Base-by-base conservation (phyloP, 2,797 vertebrate genomes). In the Neosilurus hyrtlii region DNA sequence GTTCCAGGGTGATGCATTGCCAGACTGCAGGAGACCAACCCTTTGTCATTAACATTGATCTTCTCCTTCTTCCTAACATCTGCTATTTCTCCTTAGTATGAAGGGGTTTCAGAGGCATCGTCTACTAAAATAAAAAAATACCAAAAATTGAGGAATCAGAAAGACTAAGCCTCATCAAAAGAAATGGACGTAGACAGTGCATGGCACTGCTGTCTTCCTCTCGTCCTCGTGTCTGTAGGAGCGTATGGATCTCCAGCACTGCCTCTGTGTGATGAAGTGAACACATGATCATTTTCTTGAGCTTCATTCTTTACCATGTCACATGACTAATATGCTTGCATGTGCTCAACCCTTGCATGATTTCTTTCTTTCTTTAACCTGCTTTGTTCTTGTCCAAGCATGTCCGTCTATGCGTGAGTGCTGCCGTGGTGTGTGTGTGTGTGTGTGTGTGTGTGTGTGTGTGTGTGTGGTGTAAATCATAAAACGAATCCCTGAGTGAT, bases 51-150 rank as follows among this genome's bases (percentile, higher is more conserved):
- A 88, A 86, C 85, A 76, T 57, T 77, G 66, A 59, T 85, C 78
- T 84, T 83, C 75, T 76, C 70, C 68, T 67, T 66, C 83, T 83
- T 74, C 82, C 57, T 70, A 88, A 79, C 84, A 86, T 81, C 85
- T 83, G 79, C 84, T 84, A 82, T 86, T 85, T 84, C 52, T 43
- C 59, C 59, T 43, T 83, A 84, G 80, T 84, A 24, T 81, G 62
- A 43, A 81, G 52, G 57, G 61, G 3, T 35, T 57, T 70, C 35
- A 43, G 84, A 76, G 65, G 11, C 51, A 72, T 71, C 18, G 54
- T 71, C 26, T 37, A 35, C 65, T 57, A 43, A 57, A 35, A 16
- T 26, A 54, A 83, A 30, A 30, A 43, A 5, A 43, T 8, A 43
- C 0, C 9, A 26, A 35, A 59, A 43, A 75, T 18, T 35, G 6